Evolutionary conservation across 1,140 invertebrate species (phyloP).

Genomic region (Sycophila sp.): DNA sequence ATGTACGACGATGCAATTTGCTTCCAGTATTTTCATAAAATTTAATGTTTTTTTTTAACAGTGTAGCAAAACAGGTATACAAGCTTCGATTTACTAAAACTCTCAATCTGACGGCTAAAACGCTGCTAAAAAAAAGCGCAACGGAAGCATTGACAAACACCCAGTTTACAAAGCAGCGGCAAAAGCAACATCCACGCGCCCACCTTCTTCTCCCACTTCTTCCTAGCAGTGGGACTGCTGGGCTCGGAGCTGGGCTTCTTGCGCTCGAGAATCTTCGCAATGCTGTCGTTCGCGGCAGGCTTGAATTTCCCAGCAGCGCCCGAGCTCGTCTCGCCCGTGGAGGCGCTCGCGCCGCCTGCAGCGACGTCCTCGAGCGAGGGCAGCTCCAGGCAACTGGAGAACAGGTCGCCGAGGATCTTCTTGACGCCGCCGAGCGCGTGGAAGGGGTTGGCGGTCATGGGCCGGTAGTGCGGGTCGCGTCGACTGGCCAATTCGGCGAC

Average conservation of each 20-base stretch:
- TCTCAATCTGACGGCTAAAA: too few relatives aligned
- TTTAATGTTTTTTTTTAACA: too few relatives aligned
- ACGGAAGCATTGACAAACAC: not conserved
- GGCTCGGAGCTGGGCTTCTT: slow-evolving; percentile 63
- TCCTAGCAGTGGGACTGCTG: slow-evolving; percentile 63
- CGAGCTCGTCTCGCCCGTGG: slow-evolving; percentile 44
- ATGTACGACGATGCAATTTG: too few relatives aligned
- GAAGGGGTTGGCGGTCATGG: slow-evolving; percentile 77
- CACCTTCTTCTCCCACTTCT: slow-evolving; percentile 65
- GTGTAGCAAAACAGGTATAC: too few relatives aligned
- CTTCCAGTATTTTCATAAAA: too few relatives aligned
- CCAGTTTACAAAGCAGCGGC: not conserved
- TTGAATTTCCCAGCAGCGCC: slow-evolving; percentile 46
- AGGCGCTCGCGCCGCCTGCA: slow-evolving; percentile 49
- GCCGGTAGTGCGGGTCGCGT: slow-evolving; percentile 81
- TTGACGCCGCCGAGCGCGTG: slow-evolving; percentile 78
- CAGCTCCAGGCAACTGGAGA: slow-evolving; percentile 81
- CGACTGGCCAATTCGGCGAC: slow-evolving; percentile 82
- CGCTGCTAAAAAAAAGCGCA: too few relatives aligned
- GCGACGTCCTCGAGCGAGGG: slow-evolving; percentile 69
- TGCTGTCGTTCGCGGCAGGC: slow-evolving; percentile 59
- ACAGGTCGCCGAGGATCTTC: slow-evolving; percentile 79
- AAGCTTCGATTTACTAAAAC: too few relatives aligned
- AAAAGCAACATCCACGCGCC: not conserved
- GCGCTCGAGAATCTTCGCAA: slow-evolving; percentile 61